Percentiles rank a stretch among this genome's conserved stretches.
Evolutionary conservation across 1,140 invertebrate species (phyloP).

Genomic region (Formica selysi): DNA sequence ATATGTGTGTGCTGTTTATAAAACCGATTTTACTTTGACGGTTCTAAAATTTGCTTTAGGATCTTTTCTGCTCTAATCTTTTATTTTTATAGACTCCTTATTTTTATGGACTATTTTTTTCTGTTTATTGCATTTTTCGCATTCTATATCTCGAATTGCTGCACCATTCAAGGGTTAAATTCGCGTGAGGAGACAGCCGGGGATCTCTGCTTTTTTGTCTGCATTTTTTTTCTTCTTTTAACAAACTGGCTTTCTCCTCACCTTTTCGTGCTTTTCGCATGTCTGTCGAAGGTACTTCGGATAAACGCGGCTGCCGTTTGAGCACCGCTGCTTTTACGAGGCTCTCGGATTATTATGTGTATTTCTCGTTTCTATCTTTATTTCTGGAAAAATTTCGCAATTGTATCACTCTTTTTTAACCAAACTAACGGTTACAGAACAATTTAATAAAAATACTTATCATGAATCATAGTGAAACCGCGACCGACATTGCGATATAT

Average conservation of each 20-base stretch:
- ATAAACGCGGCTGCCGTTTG: slow-evolving; percentile 1
- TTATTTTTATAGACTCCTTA: not conserved
- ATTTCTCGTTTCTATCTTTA: not conserved
- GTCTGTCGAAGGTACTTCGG: slow-evolving; percentile 46
- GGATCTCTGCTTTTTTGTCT: not conserved
- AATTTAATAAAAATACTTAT: not conserved
- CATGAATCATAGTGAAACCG: not conserved
- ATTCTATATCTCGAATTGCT: not conserved
- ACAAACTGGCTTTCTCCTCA: slow-evolving; percentile 31
- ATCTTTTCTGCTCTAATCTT: not conserved
- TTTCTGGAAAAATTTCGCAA: not conserved
- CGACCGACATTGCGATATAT: not conserved
- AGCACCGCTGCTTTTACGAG: slow-evolving; percentile 21
- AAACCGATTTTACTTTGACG: not conserved
- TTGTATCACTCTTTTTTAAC: no score
- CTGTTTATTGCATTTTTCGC: not conserved
- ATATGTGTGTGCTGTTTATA: not conserved
- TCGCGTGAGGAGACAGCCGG: slow-evolving; percentile 19
- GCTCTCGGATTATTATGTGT: not conserved
- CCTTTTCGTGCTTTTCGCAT: slow-evolving; percentile 15
- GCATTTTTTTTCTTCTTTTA: not conserved
- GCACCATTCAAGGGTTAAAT: slow-evolving; percentile 45
- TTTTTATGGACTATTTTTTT: not conserved
- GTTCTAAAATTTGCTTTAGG: not conserved
- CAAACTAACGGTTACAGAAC: no score